Percentiles rank a stretch among this genome's conserved stretches.
These are phyloP conservation scores for Fulmarus glacialis DNA, from an alignment of 2,113 vertebrate species.

Conservation along the genomic window DNA sequence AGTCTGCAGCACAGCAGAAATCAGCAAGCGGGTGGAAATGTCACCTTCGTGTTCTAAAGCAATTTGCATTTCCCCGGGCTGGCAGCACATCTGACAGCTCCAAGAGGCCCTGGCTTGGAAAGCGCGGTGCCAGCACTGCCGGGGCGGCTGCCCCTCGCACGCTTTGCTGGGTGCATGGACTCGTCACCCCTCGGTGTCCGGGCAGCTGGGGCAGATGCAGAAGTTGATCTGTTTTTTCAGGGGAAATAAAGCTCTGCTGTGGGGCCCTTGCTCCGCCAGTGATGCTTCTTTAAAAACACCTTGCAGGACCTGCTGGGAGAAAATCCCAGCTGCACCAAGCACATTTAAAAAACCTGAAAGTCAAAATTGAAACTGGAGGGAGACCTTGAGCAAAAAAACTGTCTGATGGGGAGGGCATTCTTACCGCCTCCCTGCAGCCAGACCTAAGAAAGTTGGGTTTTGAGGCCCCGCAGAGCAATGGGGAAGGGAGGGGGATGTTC, in stretches of 20 bases:
- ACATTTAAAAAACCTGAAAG: not conserved
- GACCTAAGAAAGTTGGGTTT: not conserved
- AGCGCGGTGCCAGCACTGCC: not conserved
- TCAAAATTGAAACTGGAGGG: not conserved
- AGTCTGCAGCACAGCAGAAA: not conserved
- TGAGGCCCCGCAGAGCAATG: not conserved
- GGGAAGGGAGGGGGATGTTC: not conserved
- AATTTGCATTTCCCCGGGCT: not conserved
- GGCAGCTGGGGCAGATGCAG: not conserved
- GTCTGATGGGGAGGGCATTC: not conserved
- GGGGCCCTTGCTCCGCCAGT: rapidly evolving
- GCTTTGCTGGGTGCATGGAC: rapidly evolving
- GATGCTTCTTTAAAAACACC: not conserved
- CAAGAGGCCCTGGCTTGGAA: not conserved
- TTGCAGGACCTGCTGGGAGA: not conserved
- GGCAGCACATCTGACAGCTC: not conserved
- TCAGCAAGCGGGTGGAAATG: not conserved
- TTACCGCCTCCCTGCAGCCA: not conserved
- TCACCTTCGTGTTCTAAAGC: not conserved
- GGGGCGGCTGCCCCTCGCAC: not conserved
- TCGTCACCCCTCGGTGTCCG: rapidly evolving
- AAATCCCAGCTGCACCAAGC: not conserved
- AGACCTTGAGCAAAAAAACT: not conserved
- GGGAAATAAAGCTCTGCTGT: not conserved
- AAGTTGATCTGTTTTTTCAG: not conserved